Evolutionary conservation across 2,797 vertebrate genomes (phyloP), one percentile per base, ranked within the genome.

Genomic region (Arremon aurantiirostris): DNA sequence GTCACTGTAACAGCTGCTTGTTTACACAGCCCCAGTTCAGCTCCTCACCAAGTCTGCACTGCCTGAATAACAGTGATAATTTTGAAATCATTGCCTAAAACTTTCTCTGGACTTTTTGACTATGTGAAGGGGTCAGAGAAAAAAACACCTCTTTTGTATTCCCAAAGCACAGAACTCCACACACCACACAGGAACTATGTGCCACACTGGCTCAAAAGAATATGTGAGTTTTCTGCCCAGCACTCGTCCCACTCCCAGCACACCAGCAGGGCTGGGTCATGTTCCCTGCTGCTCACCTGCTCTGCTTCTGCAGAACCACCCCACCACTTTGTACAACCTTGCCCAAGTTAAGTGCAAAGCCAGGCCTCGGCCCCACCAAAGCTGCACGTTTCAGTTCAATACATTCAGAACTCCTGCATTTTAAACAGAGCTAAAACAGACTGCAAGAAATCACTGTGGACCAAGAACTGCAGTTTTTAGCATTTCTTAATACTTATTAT

Each of bases 271-370:
- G 27, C 44, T 41, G 21, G 35, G 12, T 46, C 26, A 55, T 0
- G 0, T 30, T 8, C 39, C 26, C 34, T 47, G 37, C 32, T 22
- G 11, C 16, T 22, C 20, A 19, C 4, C 28, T 8, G 24, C 26
- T 41, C 61, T 1, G 1, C 6, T 64, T 37, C 65, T 49, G 35
- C 65, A 75, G 49, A 65, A 30, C 6, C 39, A 44, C 16, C 6
- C 4, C 35, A 70, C 9, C 0, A 1, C 41, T 57, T 52, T 2
- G 20, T 6, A 27, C 18, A 19, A 12, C 16, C 44, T 49, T 0
- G 0, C 35, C 57, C 34, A 52, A 56, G 28, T 2, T 19, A 59
- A 59, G 14, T 14, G 37, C 57, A 56, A 39, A 75, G 50, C 7
- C 49, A 69, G 46, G 44, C 24, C 41, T 68, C 16, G 18, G 63